Base-by-base conservation (phyloP, 2,113 vertebrate species). In the Hoplias malabaricus region DNA sequence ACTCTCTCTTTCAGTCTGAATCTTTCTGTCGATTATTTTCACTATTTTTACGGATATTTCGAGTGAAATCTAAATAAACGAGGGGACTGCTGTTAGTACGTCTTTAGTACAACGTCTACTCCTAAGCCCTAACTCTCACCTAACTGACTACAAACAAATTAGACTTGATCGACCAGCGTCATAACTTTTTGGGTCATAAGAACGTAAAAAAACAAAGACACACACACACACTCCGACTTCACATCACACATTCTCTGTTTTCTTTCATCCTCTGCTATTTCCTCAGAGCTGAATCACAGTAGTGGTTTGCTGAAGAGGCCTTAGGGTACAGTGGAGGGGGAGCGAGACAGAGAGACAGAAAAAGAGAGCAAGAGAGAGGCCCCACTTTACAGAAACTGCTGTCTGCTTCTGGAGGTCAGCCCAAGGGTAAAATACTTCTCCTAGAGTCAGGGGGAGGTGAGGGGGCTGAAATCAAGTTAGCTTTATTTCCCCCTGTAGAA, bases 381-480 rank as follows among this genome's bases (percentile, higher is more conserved):
- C 85, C 83, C 84, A 75, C 79, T 88, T 88, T 86, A 80, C 86
- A 90, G 88, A 86, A 90, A 88, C 84, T 83, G 90, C 87, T 88
- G 92, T 93, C 90, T 93, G 89, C 83, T 65, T 66, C 81, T 88
- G 84, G 90, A 90, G 90, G 92, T 93, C 91, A 93, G 86, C 86
- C 84, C 89, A 91, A 91, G 92, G 92, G 90, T 91, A 93, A 88
- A 91, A 92, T 92, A 89, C 86, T 93, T 93, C 89, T 83, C 87
- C 80, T 83, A 86, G 90, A 93, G 92, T 92, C 92, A 93, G 82
- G 4, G 80, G 90, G 89, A 93, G 92, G 92, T 92, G 92, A 93
- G 87, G 89, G 86, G 89, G 87, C 88, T 90, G 89, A 91, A 93
- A 92, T 90, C 86, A 90, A 84, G 92, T 92, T 93, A 91, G 87